A percentile compares a stretch with the other conserved stretches of the same genome.
These are phyloP conservation scores for Bembecia ichneumoniformis DNA, from an alignment of 2,888 invertebrate species.

Conservation along the genomic window DNA sequence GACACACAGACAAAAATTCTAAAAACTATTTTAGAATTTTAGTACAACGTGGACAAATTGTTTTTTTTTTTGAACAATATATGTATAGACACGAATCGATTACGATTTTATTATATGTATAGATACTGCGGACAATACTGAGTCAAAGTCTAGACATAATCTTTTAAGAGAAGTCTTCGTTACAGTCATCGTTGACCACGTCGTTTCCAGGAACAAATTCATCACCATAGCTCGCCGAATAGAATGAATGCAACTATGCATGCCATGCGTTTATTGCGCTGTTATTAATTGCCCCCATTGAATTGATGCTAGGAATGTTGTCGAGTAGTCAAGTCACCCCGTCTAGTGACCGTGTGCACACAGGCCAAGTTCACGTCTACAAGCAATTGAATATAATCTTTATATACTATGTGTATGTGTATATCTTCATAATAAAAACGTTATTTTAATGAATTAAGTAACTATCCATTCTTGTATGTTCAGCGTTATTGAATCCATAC, in stretches of 20 bases:
- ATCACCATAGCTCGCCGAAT: neutral
- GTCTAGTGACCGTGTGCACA: neutral
- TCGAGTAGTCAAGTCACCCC: slow-evolving; percentile 9
- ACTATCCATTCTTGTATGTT: neutral
- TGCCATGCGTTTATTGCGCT: slow-evolving; percentile 14
- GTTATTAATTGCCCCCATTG: slow-evolving; percentile 34
- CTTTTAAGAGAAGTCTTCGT: no score
- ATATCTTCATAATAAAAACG: no score
- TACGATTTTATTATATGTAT: no score
- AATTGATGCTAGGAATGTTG: slow-evolving; percentile 24
- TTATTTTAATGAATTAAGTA: neutral
- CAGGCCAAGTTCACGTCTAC: neutral
- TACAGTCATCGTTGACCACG: neutral
- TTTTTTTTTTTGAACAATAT: no score
- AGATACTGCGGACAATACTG: no score
- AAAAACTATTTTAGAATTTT: no score
- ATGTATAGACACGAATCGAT: no score
- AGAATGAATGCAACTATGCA: neutral
- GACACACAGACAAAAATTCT: no score
- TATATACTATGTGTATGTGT: no score
- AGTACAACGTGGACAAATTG: no score
- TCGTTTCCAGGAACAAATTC: neutral
- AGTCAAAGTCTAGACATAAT: no score
- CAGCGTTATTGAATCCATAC: neutral
- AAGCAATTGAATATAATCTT: neutral